These are phyloP conservation scores for Heliconius cydno DNA, from an alignment of 2,888 invertebrate species.

Conservation along the genomic window DNA sequence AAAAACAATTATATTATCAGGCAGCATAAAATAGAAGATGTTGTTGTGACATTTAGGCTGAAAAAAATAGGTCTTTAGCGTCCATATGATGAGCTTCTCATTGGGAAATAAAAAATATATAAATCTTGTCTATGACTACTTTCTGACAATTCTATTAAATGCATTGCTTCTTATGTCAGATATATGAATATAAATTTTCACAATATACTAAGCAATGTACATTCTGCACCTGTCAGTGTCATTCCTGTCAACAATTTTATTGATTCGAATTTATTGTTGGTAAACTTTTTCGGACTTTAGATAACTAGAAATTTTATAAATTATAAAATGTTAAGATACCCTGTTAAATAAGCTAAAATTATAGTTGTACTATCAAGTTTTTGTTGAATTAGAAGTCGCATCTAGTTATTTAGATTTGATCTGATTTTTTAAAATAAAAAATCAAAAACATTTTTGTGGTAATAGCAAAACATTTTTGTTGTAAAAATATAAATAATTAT, in stretches of 20 bases:
- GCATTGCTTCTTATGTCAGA: neutral
- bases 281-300: neutral
- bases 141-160: neutral
- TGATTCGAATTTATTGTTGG: conserved; percentile 10
- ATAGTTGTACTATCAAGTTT: neutral
- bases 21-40: too few species aligned
- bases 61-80: neutral
- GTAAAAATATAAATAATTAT: neutral
- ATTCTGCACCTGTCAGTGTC: neutral
- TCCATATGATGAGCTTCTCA: neutral
- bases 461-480: neutral
- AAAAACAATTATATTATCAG: too few species aligned
- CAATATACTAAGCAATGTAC: neutral
- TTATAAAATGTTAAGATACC: neutral
- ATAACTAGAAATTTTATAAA: conserved; percentile 3
- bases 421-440: neutral
- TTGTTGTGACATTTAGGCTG: neutral
- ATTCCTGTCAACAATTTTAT: neutral
- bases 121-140: conserved; percentile 2
- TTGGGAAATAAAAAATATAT: neutral
- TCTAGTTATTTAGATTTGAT: neutral
- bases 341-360: neutral
- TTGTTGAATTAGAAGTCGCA: neutral
- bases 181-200: neutral
- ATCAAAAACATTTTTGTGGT: neutral